Percentiles rank a stretch among this genome's conserved stretches.
These are phyloP conservation scores for Zhuqinia jingwanae DNA, from an alignment of 2,888 invertebrate genomes.

Conservation along the genomic window DNA sequence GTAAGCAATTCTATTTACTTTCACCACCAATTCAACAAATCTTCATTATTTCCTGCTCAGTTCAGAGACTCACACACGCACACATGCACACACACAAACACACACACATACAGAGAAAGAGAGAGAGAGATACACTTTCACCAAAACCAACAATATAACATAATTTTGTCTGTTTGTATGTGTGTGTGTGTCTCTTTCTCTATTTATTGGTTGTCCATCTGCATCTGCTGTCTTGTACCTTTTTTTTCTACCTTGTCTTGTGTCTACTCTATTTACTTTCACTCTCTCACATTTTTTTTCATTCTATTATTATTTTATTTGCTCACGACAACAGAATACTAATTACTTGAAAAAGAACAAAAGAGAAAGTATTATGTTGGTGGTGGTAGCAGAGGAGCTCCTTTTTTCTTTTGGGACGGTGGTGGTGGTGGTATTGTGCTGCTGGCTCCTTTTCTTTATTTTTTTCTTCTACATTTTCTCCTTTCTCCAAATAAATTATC, in stretches of 20 bases:
- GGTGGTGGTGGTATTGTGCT: background rate
- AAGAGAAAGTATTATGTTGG: background rate
- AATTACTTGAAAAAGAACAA: background rate
- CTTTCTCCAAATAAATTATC: constrained; percentile 31
- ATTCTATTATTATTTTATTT: no score
- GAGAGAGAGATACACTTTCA: background rate
- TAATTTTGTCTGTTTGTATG: no score
- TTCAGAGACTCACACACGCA: background rate
- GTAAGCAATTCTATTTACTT: background rate
- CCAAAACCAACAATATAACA: no score
- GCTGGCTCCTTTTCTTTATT: background rate
- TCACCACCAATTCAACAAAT: constrained; percentile 15
- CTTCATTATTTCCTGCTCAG: background rate
- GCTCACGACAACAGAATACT: constrained; percentile 25
- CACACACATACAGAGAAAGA: background rate
- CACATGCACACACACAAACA: background rate
- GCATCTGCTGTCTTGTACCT: no score
- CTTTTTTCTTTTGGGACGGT: background rate
- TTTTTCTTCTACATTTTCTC: background rate
- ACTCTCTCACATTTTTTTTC: background rate
- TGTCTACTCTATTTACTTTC: background rate
- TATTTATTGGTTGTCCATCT: no score
- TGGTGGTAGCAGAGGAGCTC: background rate
- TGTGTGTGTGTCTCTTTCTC: no score
- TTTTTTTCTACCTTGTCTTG: no score